A percentile compares a stretch with the other conserved stretches of the same genome.
Conservation (phyloP, 2,113 vertebrate genomes). For the Albula goreensis region DNA sequence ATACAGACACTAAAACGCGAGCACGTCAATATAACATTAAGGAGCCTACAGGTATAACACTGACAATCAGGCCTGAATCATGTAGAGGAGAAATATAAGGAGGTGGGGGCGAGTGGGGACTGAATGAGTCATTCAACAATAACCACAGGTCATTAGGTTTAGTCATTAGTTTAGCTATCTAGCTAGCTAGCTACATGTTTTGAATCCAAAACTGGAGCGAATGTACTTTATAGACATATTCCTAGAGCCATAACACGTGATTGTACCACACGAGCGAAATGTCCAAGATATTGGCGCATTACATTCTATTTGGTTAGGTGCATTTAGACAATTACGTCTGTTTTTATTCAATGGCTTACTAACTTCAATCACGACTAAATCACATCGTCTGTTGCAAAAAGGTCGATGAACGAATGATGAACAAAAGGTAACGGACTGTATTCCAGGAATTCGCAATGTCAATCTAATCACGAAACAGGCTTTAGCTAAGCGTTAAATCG, state of each 20-base stretch:
- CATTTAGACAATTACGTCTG: neutral
- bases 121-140: slow-evolving; percentile 17
- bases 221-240: neutral
- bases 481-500: neutral
- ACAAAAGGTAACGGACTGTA: neutral
- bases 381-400: neutral
- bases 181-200: neutral
- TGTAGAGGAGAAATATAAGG: neutral
- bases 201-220: neutral
- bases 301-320: neutral
- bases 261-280: neutral
- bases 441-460: neutral
- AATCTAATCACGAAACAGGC: neutral
- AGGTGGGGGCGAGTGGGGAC: neutral
- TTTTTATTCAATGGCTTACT: neutral
- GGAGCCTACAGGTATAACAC: neutral
- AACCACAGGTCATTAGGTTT: slow-evolving; percentile 13
- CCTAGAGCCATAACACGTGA: neutral
- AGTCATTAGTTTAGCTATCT: neutral
- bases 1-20: neutral
- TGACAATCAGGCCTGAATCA: neutral
- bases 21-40: neutral
- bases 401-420: neutral
- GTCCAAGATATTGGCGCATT: neutral
- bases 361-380: no score